Evolutionary conservation across 2,888 invertebrate genomes (phyloP).

Genomic region (Phalangium opilio): DNA sequence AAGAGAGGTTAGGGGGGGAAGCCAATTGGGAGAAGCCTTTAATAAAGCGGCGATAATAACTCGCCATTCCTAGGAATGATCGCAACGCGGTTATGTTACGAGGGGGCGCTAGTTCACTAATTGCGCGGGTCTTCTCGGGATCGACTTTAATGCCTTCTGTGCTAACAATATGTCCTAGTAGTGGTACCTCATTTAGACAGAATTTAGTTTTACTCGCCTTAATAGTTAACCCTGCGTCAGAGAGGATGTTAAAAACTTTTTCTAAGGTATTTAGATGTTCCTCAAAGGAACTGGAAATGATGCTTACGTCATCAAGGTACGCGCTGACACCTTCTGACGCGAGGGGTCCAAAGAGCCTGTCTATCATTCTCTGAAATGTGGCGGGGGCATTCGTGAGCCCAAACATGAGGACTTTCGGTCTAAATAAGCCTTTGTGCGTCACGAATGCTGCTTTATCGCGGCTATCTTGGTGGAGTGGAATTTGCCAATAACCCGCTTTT

Average conservation of each 20-base stretch:
- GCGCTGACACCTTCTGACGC: too few species aligned
- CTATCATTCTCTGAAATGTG: conserved; percentile 15
- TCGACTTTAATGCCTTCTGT: not conserved
- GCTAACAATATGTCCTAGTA: not conserved
- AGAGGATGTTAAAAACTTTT: too few species aligned
- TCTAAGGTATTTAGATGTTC: too few species aligned
- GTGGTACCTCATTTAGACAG: not conserved
- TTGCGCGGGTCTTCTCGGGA: not conserved
- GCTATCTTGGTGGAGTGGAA: conserved; percentile 10
- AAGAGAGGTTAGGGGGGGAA: too few species aligned
- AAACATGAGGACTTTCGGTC: conserved; percentile 13
- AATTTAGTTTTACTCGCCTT: not conserved
- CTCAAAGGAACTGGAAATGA: too few species aligned
- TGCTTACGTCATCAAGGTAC: too few species aligned
- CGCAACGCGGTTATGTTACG: too few species aligned
- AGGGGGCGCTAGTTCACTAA: not conserved
- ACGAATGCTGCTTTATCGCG: conserved; percentile 18
- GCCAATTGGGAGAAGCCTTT: too few species aligned
- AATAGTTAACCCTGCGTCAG: not conserved
- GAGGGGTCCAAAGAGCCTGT: conserved; percentile 6
- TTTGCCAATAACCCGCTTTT: conserved; percentile 15
- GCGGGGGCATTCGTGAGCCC: conserved; percentile 12
- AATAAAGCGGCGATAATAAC: too few species aligned
- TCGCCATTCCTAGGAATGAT: too few species aligned
- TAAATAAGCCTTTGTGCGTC: conserved; percentile 10